Evolutionary conservation across 2,797 vertebrate species (phyloP), one percentile per base, ranked within the genome.

Genomic region (Anabas testudineus): DNA sequence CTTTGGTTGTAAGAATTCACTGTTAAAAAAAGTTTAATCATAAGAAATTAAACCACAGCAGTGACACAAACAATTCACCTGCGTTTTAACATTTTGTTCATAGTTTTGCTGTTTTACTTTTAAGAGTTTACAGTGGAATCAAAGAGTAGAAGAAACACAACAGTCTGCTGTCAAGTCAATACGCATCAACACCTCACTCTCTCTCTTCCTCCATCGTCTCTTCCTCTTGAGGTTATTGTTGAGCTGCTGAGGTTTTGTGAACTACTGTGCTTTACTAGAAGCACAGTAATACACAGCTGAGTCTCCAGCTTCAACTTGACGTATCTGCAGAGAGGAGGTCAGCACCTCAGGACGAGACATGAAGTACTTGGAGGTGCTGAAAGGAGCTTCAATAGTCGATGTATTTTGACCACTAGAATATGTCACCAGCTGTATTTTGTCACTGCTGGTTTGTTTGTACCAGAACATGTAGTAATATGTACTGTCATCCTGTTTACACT

Each of bases 231-330:
- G 36, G 36, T 37, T 37, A 10, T 37, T 37, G 87, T 68, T 43
- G 12, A 67, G 74, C 67, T 62, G 68, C 24, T 60, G 41, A 47
- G 59, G 65, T 30, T 68, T 30, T 61, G 21, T 78, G 59, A 69
- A 30, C 42, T 85, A 87, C n/a, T 75, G 88, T 92, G 86, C 42
- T 18, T 1, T 45, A 5, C 84, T 84, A 0, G 83, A 81, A 1
- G 88, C 86, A 13, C 92, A 93, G 74, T 90, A 91, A 83, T 91
- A 94, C 21, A 87, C 73, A 54, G 83, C 90, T 0, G 87, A 81
- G 73, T 91, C 89, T 47, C 0, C 63, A 36, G 48, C 13, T 10
- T 56, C 34, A 1, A 67, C 26, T 5, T 0, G 0, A 10, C 58
- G 19, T 1, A 81, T 79, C 67, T 75, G 21, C 59, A 92, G 74